Evolutionary conservation across 2,888 invertebrate genomes (phyloP).

Genomic region (Theretra japonica): DNA sequence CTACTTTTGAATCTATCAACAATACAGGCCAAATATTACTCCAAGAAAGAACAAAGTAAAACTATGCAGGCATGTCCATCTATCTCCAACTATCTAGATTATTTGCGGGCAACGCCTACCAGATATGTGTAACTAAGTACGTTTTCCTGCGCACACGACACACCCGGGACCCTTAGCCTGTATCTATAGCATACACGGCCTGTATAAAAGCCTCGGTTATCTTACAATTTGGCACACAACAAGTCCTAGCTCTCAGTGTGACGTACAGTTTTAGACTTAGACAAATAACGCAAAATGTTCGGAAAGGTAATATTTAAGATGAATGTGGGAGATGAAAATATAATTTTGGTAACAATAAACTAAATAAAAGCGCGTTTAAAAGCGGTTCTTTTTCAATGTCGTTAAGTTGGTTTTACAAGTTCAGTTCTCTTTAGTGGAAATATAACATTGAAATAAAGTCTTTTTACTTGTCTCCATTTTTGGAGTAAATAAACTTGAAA

Average conservation of each 20-base stretch:
- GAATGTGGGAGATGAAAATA: conserved; percentile 6
- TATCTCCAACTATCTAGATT: conserved; percentile 59
- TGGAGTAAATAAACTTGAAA: no score
- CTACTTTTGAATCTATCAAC: not conserved
- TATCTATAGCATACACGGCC: conserved; percentile 73
- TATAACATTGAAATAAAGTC: no score
- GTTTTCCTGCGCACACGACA: conserved; percentile 62
- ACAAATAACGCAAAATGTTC: conserved; percentile 71
- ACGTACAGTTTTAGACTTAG: conserved; percentile 66
- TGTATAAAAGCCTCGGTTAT: conserved; percentile 79
- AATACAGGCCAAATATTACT: not conserved
- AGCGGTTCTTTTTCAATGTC: no score
- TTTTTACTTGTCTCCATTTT: no score
- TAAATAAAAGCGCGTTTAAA: not conserved
- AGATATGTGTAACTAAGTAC: conserved; percentile 59
- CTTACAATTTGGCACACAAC: conserved; percentile 77
- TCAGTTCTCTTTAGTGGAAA: no score
- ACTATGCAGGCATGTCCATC: conserved; percentile 50
- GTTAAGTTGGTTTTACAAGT: no score
- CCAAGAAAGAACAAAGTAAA: not conserved
- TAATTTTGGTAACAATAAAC: not conserved
- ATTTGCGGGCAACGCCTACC: conserved; percentile 70
- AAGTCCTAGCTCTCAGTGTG: conserved; percentile 72
- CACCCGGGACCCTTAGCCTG: conserved; percentile 56
- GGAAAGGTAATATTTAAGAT: conserved; percentile 67